Conservation (phyloP, 1,140 invertebrate genomes). For the Macrostomum lignano region DNA sequence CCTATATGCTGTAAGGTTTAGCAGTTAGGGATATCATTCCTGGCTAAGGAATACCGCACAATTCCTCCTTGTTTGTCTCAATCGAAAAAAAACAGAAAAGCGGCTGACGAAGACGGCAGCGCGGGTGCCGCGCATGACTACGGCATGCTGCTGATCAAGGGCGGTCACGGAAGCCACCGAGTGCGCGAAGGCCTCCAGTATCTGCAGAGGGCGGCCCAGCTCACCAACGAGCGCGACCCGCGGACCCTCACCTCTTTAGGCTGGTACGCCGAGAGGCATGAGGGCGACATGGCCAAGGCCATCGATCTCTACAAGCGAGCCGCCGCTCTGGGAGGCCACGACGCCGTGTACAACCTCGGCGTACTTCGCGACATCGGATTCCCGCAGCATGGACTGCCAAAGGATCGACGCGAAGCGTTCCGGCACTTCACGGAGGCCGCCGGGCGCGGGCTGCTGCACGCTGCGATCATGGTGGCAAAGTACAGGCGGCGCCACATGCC, state of each 20-base stretch:
- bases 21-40: no score
- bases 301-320: constrained; percentile 12
- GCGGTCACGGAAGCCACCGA: constrained; percentile 7
- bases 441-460: constrained; percentile 12
- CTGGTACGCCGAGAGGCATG: constrained; percentile 14
- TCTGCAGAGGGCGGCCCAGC: not conserved
- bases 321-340: constrained; percentile 11
- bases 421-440: constrained; percentile 12
- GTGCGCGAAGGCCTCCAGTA: not conserved
- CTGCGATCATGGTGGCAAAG: constrained; percentile 12
- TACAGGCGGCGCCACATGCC: constrained; percentile 12
- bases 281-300: constrained; percentile 13
- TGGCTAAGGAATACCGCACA: no score
- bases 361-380: constrained; percentile 12
- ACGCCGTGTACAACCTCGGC: constrained; percentile 16
- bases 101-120: constrained; percentile 11
- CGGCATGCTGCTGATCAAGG: constrained; percentile 14
- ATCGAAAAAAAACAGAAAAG: no score
- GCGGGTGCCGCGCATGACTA: constrained; percentile 15
- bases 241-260: constrained; percentile 15
- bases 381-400: no score
- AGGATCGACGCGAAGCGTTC: constrained; percentile 13
- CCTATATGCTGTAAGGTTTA: no score
- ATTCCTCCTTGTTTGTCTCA: no score
- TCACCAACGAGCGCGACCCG: constrained; percentile 9